Percentiles rank a stretch among this genome's conserved stretches.
These are phyloP conservation scores for Idaea dimidiata DNA, from an alignment of 2,888 invertebrate genomes.

Conservation along the genomic window DNA sequence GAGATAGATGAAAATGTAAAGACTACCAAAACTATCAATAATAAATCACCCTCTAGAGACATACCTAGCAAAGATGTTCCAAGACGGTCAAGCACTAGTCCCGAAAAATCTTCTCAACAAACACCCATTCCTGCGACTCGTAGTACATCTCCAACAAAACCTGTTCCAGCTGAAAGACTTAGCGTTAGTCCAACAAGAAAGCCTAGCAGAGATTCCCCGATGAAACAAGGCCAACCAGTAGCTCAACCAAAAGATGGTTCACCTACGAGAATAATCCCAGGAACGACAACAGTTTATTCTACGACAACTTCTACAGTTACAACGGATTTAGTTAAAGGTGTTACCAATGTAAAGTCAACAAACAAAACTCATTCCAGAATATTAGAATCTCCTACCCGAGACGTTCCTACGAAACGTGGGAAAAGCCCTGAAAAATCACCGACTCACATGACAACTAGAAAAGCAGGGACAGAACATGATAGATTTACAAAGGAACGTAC, in stretches of 20 bases:
- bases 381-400: conserved; percentile 26
- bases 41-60: conserved; percentile 30
- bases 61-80: conserved; percentile 17
- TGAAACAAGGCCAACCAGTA: conserved; percentile 17
- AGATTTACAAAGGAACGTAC: conserved; percentile 16
- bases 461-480: conserved; percentile 23
- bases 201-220: conserved; percentile 19
- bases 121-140: conserved; percentile 9
- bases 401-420: conserved; percentile 18
- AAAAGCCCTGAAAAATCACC: conserved; percentile 21
- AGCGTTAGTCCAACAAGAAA: background rate
- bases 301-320: conserved; percentile 27
- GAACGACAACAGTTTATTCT: conserved; percentile 17
- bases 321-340: conserved; percentile 29
- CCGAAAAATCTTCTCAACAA: conserved; percentile 25
- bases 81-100: conserved; percentile 22
- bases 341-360: conserved; percentile 17
- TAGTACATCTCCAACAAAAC: conserved; percentile 12
- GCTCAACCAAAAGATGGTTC: conserved; percentile 16
- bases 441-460: conserved; percentile 26
- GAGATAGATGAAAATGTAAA: conserved; percentile 44
- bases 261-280: conserved; percentile 15
- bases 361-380: conserved; percentile 21
- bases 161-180: conserved; percentile 20
- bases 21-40: conserved; percentile 23